Conservation (phyloP, 2,113 vertebrate species). For the Nesoenas mayeri region DNA sequence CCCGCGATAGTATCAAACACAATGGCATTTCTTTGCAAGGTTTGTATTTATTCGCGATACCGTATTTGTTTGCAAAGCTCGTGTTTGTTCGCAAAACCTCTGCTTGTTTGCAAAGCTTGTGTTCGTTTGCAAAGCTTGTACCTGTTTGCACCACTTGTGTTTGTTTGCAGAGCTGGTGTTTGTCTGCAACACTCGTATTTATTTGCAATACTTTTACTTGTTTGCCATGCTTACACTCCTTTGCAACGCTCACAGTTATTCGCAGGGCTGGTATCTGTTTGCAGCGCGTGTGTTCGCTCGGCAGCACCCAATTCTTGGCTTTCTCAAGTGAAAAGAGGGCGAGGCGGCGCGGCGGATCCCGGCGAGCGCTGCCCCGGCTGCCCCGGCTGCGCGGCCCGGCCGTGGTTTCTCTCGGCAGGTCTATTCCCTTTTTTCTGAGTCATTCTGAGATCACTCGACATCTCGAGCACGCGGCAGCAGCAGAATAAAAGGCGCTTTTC, state of each 20-base stretch:
- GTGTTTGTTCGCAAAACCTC: not conserved
- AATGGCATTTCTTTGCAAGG: not conserved
- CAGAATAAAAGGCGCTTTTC: not conserved
- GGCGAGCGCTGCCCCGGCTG: not conserved
- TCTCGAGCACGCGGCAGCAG: not conserved
- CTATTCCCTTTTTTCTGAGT: conserved; percentile 7
- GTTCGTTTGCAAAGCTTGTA: not conserved
- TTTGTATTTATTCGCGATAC: not conserved
- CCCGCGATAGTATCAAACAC: not conserved
- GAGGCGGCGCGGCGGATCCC: not conserved
- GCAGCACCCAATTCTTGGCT: not conserved
- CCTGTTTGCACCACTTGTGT: no score
- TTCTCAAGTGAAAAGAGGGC: not conserved
- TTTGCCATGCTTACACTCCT: not conserved
- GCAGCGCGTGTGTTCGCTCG: not conserved
- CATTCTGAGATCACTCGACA: not conserved
- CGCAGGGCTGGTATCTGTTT: no score
- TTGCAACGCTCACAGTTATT: not conserved
- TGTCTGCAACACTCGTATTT: not conserved
- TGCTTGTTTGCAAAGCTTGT: not conserved
- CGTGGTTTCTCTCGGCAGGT: not conserved
- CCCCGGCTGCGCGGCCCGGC: not conserved
- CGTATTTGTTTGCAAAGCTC: not conserved
- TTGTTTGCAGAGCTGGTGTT: not conserved
- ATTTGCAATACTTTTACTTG: not conserved